Conservation (phyloP, 2,888 invertebrate genomes). For the Torymus auratus region DNA sequence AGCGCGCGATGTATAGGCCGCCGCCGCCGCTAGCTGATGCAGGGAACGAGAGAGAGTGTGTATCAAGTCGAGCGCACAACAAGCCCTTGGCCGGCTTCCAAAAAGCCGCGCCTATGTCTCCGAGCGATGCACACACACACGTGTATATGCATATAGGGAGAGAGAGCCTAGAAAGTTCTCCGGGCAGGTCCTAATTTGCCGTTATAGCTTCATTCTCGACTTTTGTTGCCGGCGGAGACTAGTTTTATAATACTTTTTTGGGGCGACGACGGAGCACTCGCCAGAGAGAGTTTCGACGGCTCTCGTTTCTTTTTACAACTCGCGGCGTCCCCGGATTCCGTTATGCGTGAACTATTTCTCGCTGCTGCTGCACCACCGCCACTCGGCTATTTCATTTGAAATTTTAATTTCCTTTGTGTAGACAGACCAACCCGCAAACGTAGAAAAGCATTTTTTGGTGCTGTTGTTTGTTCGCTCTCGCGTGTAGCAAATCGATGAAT, state of each 20-base stretch:
- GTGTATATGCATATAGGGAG: not conserved
- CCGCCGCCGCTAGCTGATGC: no score
- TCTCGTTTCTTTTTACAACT: no score
- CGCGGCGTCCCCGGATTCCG: not conserved
- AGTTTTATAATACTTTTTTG: no score
- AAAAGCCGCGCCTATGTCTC: conserved; percentile 25
- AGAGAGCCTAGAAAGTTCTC: conserved; percentile 23
- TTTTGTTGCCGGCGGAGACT: not conserved
- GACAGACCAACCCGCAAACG: no score
- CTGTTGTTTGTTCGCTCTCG: no score
- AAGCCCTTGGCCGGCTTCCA: conserved; percentile 53
- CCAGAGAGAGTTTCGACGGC: no score
- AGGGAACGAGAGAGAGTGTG: conserved; percentile 7
- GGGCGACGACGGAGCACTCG: no score
- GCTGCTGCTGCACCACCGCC: no score
- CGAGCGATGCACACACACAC: not conserved
- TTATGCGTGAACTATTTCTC: not conserved
- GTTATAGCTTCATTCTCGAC: conserved; percentile 45
- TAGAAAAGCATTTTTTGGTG: no score
- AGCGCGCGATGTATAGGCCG: not conserved
- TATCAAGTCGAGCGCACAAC: conserved; percentile 27
- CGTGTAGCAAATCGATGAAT: no score
- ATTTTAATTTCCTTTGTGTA: conserved; percentile 23
- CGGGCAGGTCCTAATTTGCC: conserved; percentile 48
- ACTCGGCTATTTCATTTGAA: conserved; percentile 11